phyloP scores from a whole-genome alignment of 2,113 vertebrate genomes.

The Strigops habroptila region DNA sequence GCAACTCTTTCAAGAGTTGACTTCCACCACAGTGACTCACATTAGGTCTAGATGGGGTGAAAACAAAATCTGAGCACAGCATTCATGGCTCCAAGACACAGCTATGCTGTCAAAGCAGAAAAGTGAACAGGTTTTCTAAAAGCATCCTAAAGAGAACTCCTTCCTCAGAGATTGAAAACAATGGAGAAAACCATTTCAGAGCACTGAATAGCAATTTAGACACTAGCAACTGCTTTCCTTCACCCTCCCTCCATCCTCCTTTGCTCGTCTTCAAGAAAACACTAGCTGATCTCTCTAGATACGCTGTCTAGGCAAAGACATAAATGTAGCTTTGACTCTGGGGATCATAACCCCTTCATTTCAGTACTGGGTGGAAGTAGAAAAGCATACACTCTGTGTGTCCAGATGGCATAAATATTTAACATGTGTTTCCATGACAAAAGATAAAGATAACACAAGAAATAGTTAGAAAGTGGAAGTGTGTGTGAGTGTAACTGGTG shows the following conservation, averaged over 20 bases:
- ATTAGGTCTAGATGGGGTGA: background rate
- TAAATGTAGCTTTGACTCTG: background rate
- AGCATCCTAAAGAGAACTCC: background rate
- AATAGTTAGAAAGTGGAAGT: slow-evolving; percentile 24
- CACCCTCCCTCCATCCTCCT: background rate
- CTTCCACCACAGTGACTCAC: background rate
- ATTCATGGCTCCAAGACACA: background rate
- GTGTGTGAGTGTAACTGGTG: background rate
- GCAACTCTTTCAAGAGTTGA: background rate
- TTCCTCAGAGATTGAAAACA: background rate
- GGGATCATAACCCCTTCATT: background rate
- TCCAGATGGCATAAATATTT: slow-evolving; percentile 52
- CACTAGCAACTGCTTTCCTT: background rate
- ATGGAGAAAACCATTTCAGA: background rate
- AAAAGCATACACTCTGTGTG: background rate
- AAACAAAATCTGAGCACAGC: background rate
- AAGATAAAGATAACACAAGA: slow-evolving; percentile 51
- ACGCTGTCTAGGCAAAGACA: background rate
- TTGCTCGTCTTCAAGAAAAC: background rate
- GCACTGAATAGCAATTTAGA: background rate
- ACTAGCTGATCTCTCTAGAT: background rate
- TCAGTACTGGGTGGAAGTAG: background rate
- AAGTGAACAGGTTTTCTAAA: background rate
- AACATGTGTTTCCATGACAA: slow-evolving; percentile 53
- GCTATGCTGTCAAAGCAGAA: background rate